Base-by-base conservation (phyloP, 1,140 invertebrate species). In the Orchestia grillus region DNA sequence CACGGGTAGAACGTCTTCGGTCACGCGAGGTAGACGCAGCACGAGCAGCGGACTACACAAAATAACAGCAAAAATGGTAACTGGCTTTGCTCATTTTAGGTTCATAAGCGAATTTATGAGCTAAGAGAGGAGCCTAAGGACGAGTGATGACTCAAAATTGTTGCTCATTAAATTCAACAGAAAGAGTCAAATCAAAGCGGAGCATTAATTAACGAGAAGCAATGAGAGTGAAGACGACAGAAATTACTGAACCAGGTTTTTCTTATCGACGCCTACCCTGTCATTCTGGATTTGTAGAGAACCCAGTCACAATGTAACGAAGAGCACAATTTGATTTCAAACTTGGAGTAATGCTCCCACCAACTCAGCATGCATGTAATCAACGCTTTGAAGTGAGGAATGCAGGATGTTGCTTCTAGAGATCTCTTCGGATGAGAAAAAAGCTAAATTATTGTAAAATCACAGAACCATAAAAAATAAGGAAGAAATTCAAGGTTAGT, bases 91-190 rank as follows among this genome's bases (percentile, higher is more conserved):
- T 77, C 62, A 19, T 15, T 77, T 77, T 77, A 77, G 28, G 62
- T 36, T 77, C 62, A 36, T 15, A 23, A 28, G 11, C 62, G 36
- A 77, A 77, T 77, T 23, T 77, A 77, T 28, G 62, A 77, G 62
- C 62, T 19, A 77, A 28, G 62, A 77, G 62, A 19, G 62, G 62
- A 77, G 62, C 62, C 62, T 77, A 77, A 15, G 62, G 62, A 77
- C 62, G 62, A 77, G 62, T 77, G 62, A 77, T 77, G 62, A 77
- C 62, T 77, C 62, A 77, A 77, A 77, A 77, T 77, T 77, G 62
- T 36, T 77, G 36, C 28, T 77, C 62, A 77, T 77, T 36, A 77
- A 77, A 77, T 77, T 77, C 62, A 28, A 77, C 62, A 77, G 62
- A 77, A 77, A 77, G 62, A 77, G 62, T 53, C 19, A 6, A n/a